Evolutionary conservation across 2,888 invertebrate species (phyloP).

Genomic region (Hyppa rectilinea): DNA sequence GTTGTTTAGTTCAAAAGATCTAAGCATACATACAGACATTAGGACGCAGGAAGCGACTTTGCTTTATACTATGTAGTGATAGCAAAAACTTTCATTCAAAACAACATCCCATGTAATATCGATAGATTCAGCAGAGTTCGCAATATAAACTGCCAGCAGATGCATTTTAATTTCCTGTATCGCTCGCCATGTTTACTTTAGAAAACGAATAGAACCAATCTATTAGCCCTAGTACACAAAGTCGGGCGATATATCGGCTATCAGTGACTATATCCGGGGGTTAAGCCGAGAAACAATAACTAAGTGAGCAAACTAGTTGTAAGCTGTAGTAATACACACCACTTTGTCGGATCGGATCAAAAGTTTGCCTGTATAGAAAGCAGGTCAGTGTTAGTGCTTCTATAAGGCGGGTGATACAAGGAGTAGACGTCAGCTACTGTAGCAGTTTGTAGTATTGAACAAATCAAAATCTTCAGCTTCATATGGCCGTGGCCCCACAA

Average conservation of each 20-base stretch:
- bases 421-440: neutral
- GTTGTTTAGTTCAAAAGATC: too few species aligned
- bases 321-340: slow-evolving; percentile 44
- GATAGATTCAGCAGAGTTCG: neutral
- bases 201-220: slow-evolving; percentile 4
- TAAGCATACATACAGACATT: too few species aligned
- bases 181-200: neutral
- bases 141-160: neutral
- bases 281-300: slow-evolving; percentile 30
- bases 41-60: too few species aligned
- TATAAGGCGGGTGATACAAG: neutral
- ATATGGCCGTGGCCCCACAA: too few species aligned
- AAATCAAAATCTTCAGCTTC: slow-evolving; percentile 3
- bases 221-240: neutral
- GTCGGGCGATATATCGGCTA: slow-evolving; percentile 26
- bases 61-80: too few species aligned
- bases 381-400: slow-evolving; percentile 7
- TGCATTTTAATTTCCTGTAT: slow-evolving; percentile 23
- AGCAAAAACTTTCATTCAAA: neutral
- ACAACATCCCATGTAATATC: slow-evolving; percentile 6
- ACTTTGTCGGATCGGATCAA: slow-evolving; percentile 41
- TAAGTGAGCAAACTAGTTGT: slow-evolving; percentile 39
- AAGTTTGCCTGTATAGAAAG: slow-evolving; percentile 38
- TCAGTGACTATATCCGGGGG: slow-evolving; percentile 15
- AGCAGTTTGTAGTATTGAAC: neutral